These are phyloP conservation scores for Drosophila ercepeae DNA, from an alignment of 1,140 invertebrate genomes.

Conservation along the genomic window DNA sequence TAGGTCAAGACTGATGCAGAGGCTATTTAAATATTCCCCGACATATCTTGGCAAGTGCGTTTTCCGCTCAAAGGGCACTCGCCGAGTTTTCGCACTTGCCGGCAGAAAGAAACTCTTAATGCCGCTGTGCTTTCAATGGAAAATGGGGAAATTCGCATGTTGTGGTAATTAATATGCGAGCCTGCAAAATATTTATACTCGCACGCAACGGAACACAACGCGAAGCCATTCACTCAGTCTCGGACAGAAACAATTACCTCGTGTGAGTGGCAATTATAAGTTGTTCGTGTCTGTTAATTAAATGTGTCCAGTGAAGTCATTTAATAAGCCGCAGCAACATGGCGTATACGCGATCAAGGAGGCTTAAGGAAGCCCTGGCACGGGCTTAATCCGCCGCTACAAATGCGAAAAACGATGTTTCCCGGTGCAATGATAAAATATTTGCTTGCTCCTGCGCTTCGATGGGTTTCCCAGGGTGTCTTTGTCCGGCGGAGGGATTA, in stretches of 20 bases:
- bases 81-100: conserved; percentile 5
- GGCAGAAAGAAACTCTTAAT: conserved; percentile 11
- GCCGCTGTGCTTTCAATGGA: background rate
- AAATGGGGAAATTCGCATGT: conserved; percentile 25
- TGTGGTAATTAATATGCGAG: conserved; percentile 63
- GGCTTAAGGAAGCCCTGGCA: conserved; percentile 14
- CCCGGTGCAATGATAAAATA: conserved; percentile 2
- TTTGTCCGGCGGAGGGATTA: conserved; percentile 21
- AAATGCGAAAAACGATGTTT: background rate
- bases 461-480: background rate
- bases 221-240: conserved; percentile 17
- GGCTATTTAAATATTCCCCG: conserved; percentile 13
- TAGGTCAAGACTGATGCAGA: background rate
- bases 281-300: conserved; percentile 80
- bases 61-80: conserved; percentile 13
- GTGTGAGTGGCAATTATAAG: conserved; percentile 68
- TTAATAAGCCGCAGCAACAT: conserved; percentile 67
- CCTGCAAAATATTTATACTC: conserved; percentile 67
- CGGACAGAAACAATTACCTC: conserved; percentile 65
- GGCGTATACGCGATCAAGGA: conserved; percentile 40
- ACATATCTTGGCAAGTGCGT: conserved; percentile 18
- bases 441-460: conserved; percentile 7
- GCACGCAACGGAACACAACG: conserved; percentile 37
- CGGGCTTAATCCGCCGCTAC: conserved; percentile 16
- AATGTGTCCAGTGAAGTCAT: conserved; percentile 78